Evolutionary conservation across 2,888 invertebrate genomes (phyloP).

Genomic region (Eristalinus sepulchralis): DNA sequence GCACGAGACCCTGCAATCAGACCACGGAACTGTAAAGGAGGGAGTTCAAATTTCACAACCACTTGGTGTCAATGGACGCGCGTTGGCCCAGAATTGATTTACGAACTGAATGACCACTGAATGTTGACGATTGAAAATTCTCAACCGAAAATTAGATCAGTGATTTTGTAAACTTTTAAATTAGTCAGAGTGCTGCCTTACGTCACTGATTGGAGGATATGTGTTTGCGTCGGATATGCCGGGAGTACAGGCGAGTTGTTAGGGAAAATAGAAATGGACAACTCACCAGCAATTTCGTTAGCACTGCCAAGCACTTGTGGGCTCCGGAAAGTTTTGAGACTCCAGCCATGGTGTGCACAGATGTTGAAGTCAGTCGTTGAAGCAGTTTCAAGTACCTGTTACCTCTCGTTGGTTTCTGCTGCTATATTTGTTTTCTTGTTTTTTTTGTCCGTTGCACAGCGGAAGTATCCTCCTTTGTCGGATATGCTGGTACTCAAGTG

Average conservation of each 20-base stretch:
- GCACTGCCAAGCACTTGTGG: slow-evolving; percentile 33
- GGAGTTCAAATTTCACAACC: not conserved
- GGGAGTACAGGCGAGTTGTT: not conserved
- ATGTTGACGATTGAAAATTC: not conserved
- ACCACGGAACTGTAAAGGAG: not conserved
- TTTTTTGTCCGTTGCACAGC: not conserved
- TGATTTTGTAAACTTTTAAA: not conserved
- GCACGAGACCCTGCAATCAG: not conserved
- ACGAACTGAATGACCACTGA: not conserved
- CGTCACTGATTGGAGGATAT: not conserved
- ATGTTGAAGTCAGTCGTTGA: slow-evolving; percentile 26
- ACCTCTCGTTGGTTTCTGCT: not conserved
- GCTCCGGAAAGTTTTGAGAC: slow-evolving; percentile 45
- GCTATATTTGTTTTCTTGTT: not conserved
- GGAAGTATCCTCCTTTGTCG: slow-evolving; percentile 23
- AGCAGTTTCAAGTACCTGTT: slow-evolving; percentile 11
- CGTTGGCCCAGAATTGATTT: not conserved
- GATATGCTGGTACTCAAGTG: slow-evolving; percentile 27
- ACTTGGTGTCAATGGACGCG: not conserved
- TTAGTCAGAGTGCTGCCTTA: not conserved
- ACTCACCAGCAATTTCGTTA: slow-evolving; percentile 58
- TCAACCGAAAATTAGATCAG: not conserved
- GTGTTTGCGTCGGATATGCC: not conserved
- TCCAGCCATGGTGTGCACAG: slow-evolving; percentile 19
- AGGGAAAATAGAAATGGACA: not conserved